Conservation (phyloP, 2,113 vertebrate genomes). For the Microtus pennsylvanicus region DNA sequence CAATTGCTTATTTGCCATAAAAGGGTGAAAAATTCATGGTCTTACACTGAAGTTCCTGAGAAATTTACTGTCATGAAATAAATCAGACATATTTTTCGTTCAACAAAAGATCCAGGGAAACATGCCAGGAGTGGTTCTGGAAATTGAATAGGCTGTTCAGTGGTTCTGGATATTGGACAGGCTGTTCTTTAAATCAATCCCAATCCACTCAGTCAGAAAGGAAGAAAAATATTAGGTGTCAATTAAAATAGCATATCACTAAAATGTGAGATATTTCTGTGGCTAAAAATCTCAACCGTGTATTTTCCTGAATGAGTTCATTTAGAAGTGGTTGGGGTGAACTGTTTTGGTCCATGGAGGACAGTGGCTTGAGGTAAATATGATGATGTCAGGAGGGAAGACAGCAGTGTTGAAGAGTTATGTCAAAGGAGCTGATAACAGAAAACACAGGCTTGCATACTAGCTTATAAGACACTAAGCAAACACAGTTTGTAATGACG, state of each 20-base stretch:
- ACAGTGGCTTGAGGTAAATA: neutral
- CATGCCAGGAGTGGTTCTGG: neutral
- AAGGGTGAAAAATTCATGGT: neutral
- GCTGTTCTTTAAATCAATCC: neutral
- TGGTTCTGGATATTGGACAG: too few relatives aligned
- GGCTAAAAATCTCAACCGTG: neutral
- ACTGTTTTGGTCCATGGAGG: too few relatives aligned
- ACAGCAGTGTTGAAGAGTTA: neutral
- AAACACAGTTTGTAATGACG: neutral
- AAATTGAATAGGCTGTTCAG: neutral
- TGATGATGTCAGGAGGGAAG: neutral
- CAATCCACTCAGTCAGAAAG: neutral
- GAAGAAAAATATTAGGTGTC: neutral
- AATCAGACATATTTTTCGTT: neutral
- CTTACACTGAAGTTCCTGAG: neutral
- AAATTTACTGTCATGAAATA: neutral
- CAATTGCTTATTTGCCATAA: neutral
- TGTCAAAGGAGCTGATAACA: neutral
- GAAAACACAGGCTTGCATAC: neutral
- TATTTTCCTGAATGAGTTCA: neutral
- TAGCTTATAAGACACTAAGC: too few relatives aligned
- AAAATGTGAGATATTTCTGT: neutral
- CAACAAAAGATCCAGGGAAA: neutral
- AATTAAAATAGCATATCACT: neutral
- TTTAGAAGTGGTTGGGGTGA: neutral